Evolutionary conservation across 2,797 vertebrate species (phyloP).

Genomic region (Hapalemur alaotrensis): DNA sequence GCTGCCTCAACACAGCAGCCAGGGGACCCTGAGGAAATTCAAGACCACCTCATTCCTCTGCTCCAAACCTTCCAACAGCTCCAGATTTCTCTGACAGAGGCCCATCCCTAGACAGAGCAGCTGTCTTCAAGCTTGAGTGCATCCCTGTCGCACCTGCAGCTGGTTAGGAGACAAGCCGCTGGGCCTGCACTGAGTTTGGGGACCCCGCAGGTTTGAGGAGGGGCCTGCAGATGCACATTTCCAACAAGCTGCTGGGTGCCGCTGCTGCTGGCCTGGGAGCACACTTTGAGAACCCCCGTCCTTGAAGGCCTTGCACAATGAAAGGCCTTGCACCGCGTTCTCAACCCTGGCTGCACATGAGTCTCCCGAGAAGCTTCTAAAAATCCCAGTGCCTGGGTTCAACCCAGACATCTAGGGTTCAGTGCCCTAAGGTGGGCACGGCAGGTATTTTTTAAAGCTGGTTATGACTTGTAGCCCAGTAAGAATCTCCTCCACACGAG

Average conservation of each 20-base stretch:
- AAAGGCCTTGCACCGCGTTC: neutral
- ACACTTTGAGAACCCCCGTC: neutral
- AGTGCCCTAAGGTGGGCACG: neutral
- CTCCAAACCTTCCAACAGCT: neutral
- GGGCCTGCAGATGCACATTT: neutral
- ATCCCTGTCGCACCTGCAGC: neutral
- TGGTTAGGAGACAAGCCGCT: neutral
- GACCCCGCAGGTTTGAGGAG: neutral
- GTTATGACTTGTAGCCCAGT: fast-evolving
- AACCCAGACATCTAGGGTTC: neutral
- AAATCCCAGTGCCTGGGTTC: neutral
- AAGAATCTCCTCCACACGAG: neutral
- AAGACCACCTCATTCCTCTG: neutral
- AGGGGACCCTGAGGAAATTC: neutral
- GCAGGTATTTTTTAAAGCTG: neutral
- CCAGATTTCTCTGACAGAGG: neutral
- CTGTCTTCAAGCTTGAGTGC: too few relatives aligned
- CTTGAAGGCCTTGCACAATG: neutral
- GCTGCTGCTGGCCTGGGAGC: neutral
- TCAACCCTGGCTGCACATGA: neutral
- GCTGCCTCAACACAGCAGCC: neutral
- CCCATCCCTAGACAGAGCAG: neutral
- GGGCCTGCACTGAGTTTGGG: neutral
- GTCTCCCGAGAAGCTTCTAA: neutral
- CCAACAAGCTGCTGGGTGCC: neutral